Evolutionary conservation across 2,797 vertebrate species (phyloP).

Genomic region (Pseudomugil gertrudae): DNA sequence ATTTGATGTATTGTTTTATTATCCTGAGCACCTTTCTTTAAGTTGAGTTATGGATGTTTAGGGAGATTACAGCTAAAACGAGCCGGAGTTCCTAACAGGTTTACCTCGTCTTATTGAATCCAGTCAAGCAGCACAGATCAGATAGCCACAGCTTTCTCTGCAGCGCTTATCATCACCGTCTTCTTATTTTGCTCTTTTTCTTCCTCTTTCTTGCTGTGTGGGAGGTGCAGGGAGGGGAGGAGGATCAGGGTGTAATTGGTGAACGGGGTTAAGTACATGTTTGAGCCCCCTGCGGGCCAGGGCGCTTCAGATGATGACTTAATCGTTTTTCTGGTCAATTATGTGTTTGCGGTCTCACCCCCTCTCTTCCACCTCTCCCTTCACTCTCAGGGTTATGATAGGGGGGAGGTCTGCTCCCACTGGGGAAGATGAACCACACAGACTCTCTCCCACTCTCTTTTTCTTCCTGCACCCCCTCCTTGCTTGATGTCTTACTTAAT

Average conservation of each 20-base stretch:
- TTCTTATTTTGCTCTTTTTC: conserved; percentile 58
- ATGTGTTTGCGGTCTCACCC: conserved; percentile 88
- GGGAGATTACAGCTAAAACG: conserved; percentile 83
- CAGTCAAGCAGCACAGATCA: conserved; percentile 91
- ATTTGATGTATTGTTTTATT: conserved; percentile 35
- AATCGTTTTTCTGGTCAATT: conserved; percentile 99
- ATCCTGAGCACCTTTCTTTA: conserved; percentile 82
- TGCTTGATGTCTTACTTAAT: conserved; percentile 69
- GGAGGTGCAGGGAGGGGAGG: conserved; percentile 63
- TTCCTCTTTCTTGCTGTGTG: conserved; percentile 61
- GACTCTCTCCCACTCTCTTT: conserved; percentile 20
- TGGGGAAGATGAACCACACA: conserved; percentile 70
- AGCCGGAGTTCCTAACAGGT: conserved; percentile 87
- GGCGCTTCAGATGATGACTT: conserved; percentile 98
- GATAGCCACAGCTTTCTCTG: conserved; percentile 87
- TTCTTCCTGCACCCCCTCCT: conserved; percentile 23
- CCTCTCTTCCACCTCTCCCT: conserved; percentile 53
- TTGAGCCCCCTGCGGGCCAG: conserved; percentile 96
- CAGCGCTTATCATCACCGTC: conserved; percentile 71
- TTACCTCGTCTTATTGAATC: conserved; percentile 93
- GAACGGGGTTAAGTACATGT: conserved; percentile 99
- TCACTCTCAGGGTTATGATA: conserved; percentile 74
- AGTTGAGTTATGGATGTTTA: conserved; percentile 94
- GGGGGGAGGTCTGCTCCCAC: conserved; percentile 73
- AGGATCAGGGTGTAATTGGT: conserved; percentile 91